Percentiles rank a stretch among this genome's conserved stretches.
These are phyloP conservation scores for Cybosia mesomella DNA, from an alignment of 2,888 invertebrate species.

Conservation along the genomic window DNA sequence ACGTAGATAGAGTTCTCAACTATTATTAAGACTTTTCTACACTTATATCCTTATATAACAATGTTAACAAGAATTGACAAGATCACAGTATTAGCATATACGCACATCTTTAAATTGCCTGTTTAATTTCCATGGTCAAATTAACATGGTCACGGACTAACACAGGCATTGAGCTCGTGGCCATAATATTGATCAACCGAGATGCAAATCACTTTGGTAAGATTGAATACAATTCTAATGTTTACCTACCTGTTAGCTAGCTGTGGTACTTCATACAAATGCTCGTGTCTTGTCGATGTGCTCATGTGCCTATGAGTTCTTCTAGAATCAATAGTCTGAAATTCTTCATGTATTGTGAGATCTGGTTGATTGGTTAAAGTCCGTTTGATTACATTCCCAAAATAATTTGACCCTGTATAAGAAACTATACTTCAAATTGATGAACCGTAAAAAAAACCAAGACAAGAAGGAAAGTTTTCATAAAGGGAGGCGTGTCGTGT, in stretches of 20 bases:
- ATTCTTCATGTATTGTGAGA: constrained; percentile 90
- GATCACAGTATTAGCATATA: too few species aligned
- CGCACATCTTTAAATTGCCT: too few species aligned
- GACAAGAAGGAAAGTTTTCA: background rate
- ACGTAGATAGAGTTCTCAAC: too few species aligned
- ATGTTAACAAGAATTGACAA: too few species aligned
- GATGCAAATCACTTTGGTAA: background rate
- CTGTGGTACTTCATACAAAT: constrained; percentile 95
- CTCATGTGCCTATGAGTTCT: constrained; percentile 71
- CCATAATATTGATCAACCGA: background rate
- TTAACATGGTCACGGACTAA: too few species aligned
- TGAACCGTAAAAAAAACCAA: background rate
- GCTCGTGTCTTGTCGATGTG: constrained; percentile 92
- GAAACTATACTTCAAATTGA: constrained; percentile 13
- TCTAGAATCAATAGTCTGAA: constrained; percentile 92
- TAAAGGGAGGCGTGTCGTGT: too few species aligned
- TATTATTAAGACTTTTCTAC: too few species aligned
- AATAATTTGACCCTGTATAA: constrained; percentile 88
- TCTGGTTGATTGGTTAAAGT: constrained; percentile 93
- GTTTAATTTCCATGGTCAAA: too few species aligned
- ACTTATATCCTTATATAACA: too few species aligned
- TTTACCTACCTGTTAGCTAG: constrained; percentile 75
- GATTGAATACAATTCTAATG: background rate
- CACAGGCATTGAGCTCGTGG: too few species aligned
- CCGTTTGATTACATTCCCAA: constrained; percentile 94